These are phyloP conservation scores for Phoenicopterus ruber DNA, from an alignment of 2,113 vertebrate genomes.

Conservation along the genomic window DNA sequence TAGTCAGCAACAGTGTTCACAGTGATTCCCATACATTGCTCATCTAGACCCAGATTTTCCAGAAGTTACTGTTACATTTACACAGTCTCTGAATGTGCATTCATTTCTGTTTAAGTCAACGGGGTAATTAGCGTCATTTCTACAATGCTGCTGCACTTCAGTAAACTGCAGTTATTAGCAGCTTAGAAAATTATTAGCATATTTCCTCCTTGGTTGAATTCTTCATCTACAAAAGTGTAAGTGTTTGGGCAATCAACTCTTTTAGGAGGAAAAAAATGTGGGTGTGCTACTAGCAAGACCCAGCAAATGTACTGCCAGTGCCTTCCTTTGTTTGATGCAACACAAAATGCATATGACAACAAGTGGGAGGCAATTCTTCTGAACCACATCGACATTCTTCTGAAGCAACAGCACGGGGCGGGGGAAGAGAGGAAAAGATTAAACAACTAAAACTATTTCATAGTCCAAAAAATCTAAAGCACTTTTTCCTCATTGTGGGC, in stretches of 20 bases:
- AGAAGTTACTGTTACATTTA: not conserved
- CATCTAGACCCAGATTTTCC: not conserved
- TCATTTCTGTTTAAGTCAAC: not conserved
- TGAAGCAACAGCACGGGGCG: not conserved
- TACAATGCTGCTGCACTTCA: not conserved
- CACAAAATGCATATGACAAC: not conserved
- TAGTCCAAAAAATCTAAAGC: not conserved
- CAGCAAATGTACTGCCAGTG: not conserved
- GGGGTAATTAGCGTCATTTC: not conserved
- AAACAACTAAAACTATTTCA: not conserved
- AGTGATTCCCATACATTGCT: not conserved
- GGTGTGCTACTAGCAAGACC: slow-evolving; percentile 5
- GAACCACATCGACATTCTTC: slow-evolving; percentile 3
- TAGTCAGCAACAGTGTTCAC: not conserved
- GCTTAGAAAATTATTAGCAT: slow-evolving; percentile 44
- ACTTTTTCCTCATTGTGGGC: not conserved
- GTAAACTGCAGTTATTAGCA: slow-evolving; percentile 26
- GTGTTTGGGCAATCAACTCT: slow-evolving; percentile 24
- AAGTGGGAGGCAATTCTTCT: slow-evolving; percentile 21
- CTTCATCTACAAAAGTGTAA: slow-evolving; percentile 43
- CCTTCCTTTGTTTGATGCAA: slow-evolving; percentile 28
- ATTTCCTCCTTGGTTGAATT: slow-evolving; percentile 45
- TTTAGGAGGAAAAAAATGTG: slow-evolving; percentile 19
- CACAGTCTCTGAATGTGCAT: not conserved
- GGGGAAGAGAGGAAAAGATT: not conserved